Evolutionary conservation across 2,888 invertebrate species (phyloP), one percentile per base, ranked within the genome.

Genomic region (Busseola fusca): DNA sequence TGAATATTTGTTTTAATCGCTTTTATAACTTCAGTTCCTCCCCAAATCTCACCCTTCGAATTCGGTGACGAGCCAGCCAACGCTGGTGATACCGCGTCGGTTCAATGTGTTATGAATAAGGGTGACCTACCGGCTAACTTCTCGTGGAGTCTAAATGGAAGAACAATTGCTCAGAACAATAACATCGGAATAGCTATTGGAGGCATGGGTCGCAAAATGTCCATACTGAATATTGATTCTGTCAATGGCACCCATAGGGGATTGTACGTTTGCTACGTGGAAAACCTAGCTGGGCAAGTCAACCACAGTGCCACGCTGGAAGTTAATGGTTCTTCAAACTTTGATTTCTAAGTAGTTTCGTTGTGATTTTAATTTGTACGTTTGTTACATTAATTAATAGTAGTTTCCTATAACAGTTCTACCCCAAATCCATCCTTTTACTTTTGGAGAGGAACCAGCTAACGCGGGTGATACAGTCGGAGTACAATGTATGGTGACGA

Each of bases 71-170:
- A 97, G 84, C 96, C 97, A 69, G 96, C 97, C 64, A 97, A 97
- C 90, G 97, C 97, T 90, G 97, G 97, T 69, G 97, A 98, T 88
- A 97, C 97, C 91, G 97, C 97, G 68, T 97, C 97, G 69, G 97
- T 97, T 78, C 97, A 97, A 82, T 98, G 98, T 91, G 97, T 97
- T 74, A 97, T 97, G 87, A 96, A 96, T 87, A 97, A 97, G 90
- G 98, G 98, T 71, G 98, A 98, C 91, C 95, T 97, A 79, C 98
- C 98, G 2, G 96, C 98, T 82, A 97, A 97, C 81, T 96, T 98
- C 81, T 96, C 96, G 69, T 98, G 98, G 98, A 96, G 96, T 69
- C 93, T 96, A 79, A 96, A 96, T 72, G 96, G 96, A 85, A 93
- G 89, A 74, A 92, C 91, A 83, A 96, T 97, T 81, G 90, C 96